These are phyloP conservation scores for Cuculus canorus DNA, from an alignment of 2,797 vertebrate genomes.

Conservation along the genomic window DNA sequence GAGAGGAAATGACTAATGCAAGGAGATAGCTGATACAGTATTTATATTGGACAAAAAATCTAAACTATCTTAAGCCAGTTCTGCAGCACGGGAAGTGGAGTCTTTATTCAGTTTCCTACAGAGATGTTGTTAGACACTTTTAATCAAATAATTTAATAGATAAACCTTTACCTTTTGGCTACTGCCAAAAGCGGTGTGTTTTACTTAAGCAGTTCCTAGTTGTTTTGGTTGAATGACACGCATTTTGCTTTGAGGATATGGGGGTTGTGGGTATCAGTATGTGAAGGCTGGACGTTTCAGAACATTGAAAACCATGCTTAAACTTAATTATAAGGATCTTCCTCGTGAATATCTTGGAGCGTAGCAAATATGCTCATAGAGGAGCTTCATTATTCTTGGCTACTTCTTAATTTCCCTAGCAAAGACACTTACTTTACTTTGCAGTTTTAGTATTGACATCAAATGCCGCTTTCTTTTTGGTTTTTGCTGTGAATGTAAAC, in stretches of 20 bases:
- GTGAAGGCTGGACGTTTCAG: neutral
- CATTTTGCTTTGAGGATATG: neutral
- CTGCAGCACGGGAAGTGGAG: slow-evolving; percentile 78
- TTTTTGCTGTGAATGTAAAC: neutral
- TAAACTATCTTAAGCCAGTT: slow-evolving; percentile 58
- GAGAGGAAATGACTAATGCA: slow-evolving; percentile 84
- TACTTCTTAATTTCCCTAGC: neutral
- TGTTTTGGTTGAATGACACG: neutral
- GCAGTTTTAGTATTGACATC: neutral
- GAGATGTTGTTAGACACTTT: slow-evolving; percentile 67
- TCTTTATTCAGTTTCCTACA: slow-evolving; percentile 77
- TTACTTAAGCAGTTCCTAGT: neutral
- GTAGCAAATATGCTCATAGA: neutral
- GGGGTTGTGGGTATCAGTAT: neutral
- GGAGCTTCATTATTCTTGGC: neutral
- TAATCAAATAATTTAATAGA: slow-evolving; percentile 34
- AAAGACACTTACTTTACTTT: neutral
- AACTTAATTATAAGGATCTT: neutral
- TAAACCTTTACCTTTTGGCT: slow-evolving; percentile 63
- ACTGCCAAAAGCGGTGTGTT: slow-evolving; percentile 43
- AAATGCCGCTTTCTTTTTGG: neutral
- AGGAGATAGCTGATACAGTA: slow-evolving; percentile 78
- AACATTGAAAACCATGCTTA: neutral
- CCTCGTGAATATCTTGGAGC: neutral
- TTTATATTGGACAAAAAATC: slow-evolving; percentile 82